Percentiles rank a stretch among this genome's conserved stretches.
phyloP scores from a whole-genome alignment of 2,113 vertebrate species.

The Colius striatus region DNA sequence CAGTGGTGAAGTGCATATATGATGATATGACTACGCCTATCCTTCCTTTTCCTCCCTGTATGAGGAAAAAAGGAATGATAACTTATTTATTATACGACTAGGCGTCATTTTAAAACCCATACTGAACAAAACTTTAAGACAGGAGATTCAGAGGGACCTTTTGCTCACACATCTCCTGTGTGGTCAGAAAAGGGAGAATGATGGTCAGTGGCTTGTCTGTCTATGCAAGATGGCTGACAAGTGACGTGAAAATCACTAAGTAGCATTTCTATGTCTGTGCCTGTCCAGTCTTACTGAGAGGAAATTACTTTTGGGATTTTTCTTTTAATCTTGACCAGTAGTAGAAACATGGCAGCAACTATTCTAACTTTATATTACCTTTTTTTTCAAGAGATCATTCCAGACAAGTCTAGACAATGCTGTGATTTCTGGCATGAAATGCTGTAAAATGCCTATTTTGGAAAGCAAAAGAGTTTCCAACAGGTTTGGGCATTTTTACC shows the following conservation, averaged over 20 bases:
- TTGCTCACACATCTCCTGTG: neutral
- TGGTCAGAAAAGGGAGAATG: neutral
- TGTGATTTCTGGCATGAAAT: neutral
- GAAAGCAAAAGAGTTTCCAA: neutral
- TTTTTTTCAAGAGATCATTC: neutral
- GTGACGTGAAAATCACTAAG: neutral
- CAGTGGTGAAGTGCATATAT: conserved; percentile 93
- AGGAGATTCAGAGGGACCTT: neutral
- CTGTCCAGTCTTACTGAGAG: neutral
- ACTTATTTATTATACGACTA: neutral
- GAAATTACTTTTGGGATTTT: neutral
- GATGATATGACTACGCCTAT: conserved; percentile 94
- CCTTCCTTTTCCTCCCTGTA: conserved; percentile 92
- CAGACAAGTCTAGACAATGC: neutral
- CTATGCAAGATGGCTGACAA: neutral
- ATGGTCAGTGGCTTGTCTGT: neutral
- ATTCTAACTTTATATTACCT: neutral
- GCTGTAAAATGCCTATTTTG: neutral
- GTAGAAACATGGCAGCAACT: neutral
- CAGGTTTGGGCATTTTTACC: neutral
- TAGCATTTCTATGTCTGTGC: neutral
- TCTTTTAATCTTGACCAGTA: neutral
- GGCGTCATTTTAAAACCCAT: neutral
- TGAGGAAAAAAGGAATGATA: conserved; percentile 2
- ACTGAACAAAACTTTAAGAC: neutral